Evolutionary conservation across 2,113 vertebrate genomes (phyloP).

Genomic region (Lota lota): DNA sequence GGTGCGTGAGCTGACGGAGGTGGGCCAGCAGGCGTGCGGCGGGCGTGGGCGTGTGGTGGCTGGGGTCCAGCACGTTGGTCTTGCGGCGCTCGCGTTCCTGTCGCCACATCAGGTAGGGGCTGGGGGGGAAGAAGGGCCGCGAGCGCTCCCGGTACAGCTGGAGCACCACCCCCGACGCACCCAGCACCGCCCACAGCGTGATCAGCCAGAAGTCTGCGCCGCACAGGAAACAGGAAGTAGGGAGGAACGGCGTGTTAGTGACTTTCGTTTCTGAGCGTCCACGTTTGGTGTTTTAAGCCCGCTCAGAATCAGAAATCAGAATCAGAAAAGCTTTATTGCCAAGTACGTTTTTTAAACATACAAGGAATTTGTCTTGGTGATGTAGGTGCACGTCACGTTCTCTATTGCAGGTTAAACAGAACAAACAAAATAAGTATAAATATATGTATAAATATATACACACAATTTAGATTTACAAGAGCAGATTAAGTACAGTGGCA

Average conservation of each 20-base stretch:
- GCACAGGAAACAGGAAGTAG: not conserved
- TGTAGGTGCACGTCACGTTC: no score
- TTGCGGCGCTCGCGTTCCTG: slow-evolving; percentile 86
- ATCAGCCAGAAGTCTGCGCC: slow-evolving; percentile 83
- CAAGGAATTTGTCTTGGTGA: no score
- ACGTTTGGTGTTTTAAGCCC: no score
- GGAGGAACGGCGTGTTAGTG: not conserved
- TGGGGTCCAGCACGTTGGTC: slow-evolving; percentile 93
- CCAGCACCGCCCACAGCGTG: slow-evolving; percentile 84
- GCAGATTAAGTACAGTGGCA: no score
- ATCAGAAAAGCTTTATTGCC: no score
- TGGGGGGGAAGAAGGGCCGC: slow-evolving; percentile 82
- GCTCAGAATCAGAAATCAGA: no score
- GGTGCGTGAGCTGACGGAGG: slow-evolving; percentile 69
- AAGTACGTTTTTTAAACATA: no score
- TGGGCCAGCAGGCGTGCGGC: slow-evolving; percentile 75
- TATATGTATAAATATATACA: no score
- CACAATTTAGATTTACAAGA: no score
- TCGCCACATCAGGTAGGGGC: slow-evolving; percentile 88
- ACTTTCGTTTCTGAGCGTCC: not conserved
- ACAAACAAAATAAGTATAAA: no score
- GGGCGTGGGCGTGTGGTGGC: slow-evolving; percentile 85
- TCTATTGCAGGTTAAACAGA: no score
- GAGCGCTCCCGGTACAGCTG: slow-evolving; percentile 85
- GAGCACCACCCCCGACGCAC: slow-evolving; percentile 75